Conservation (phyloP, 2,113 vertebrate genomes). For the Taxidea taxus region DNA sequence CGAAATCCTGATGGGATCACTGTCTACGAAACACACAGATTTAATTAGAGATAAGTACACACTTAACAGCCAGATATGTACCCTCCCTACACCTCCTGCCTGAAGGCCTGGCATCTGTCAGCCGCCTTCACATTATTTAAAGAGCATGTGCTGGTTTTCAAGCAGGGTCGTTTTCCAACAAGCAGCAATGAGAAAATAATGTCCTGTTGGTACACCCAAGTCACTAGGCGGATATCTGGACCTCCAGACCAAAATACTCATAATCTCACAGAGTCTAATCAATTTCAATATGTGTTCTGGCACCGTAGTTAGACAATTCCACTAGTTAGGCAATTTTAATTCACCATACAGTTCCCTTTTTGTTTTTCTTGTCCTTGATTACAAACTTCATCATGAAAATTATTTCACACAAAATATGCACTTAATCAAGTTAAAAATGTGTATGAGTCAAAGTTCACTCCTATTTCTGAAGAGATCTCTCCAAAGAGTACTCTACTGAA, state of each 20-base stretch:
- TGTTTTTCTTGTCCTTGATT: background rate
- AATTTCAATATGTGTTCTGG: background rate
- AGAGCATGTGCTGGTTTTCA: slow-evolving; percentile 16
- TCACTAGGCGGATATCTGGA: background rate
- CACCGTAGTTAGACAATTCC: background rate
- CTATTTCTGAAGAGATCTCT: slow-evolving; percentile 5
- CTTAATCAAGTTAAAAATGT: slow-evolving; percentile 46
- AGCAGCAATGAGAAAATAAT: slow-evolving; percentile 20
- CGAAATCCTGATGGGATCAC: slow-evolving; percentile 91
- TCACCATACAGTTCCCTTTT: background rate
- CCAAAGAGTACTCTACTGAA: background rate
- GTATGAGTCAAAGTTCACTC: slow-evolving; percentile 36
- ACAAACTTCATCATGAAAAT: slow-evolving; percentile 4
- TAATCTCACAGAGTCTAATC: background rate
- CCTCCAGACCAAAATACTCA: slow-evolving; percentile 38
- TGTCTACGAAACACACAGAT: slow-evolving; percentile 83
- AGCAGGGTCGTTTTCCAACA: slow-evolving; percentile 45
- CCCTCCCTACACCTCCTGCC: background rate
- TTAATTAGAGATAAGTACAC: slow-evolving; percentile 73
- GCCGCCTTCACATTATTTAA: slow-evolving; percentile 36
- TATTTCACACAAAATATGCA: background rate
- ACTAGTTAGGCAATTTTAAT: background rate
- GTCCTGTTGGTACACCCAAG: slow-evolving; percentile 7
- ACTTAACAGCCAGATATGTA: slow-evolving; percentile 15
- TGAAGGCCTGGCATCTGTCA: background rate